Conservation (phyloP, 2,113 vertebrate genomes). For the Phaetusa simplex region DNA sequence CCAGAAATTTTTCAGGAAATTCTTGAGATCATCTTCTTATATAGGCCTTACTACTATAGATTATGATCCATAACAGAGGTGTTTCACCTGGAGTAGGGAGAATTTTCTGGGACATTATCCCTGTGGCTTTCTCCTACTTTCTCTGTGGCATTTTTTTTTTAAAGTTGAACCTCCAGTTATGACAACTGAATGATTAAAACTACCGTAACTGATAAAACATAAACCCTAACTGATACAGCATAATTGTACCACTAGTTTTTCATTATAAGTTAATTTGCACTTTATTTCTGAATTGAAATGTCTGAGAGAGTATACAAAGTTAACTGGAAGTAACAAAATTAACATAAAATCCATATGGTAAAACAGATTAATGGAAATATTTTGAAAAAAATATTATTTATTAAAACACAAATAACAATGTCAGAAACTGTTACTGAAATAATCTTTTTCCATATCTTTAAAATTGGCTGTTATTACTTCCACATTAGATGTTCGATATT, state of each 20-base stretch:
- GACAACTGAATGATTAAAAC: background rate
- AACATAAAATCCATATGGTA: background rate
- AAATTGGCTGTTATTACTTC: background rate
- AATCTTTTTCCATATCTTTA: background rate
- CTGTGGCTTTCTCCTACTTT: background rate
- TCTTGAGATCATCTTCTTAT: background rate
- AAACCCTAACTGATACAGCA: background rate
- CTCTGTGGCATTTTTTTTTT: background rate
- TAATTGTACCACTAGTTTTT: background rate
- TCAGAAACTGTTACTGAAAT: background rate
- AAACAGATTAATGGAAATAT: background rate
- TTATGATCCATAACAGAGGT: background rate
- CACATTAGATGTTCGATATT: background rate
- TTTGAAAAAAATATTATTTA: background rate
- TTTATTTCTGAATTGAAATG: background rate
- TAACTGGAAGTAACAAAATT: background rate
- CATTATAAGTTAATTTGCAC: background rate
- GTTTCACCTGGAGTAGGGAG: background rate
- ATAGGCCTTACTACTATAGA: background rate
- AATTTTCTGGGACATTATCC: background rate
- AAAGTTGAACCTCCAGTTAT: background rate
- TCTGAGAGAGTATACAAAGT: background rate
- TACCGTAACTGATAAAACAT: background rate
- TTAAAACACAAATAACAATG: background rate
- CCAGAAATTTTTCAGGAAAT: background rate